These are phyloP conservation scores for Andrena flavipes DNA, from an alignment of 2,888 invertebrate genomes.

Conservation along the genomic window DNA sequence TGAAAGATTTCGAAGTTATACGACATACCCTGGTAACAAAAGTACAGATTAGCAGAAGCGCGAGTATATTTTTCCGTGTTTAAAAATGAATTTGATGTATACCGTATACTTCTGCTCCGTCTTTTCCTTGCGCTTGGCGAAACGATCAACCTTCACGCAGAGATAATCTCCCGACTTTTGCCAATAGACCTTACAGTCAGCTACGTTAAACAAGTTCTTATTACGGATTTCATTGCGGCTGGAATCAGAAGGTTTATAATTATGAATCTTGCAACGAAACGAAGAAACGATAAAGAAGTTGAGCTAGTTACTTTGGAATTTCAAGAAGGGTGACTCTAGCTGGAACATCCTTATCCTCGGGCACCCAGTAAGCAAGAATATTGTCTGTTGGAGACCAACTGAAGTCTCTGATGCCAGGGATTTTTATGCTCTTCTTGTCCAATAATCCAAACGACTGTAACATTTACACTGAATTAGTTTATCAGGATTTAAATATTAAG, in stretches of 20 bases:
- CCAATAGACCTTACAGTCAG: constrained; percentile 99
- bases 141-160: constrained; percentile 97
- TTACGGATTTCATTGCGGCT: constrained; percentile 93
- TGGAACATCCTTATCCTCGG: constrained; percentile 98
- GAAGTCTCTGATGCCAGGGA: constrained; percentile 96
- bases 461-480: constrained; percentile 26
- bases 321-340: constrained; percentile 97
- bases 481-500: not conserved
- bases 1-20: constrained; percentile 99
- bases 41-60: constrained; percentile 10
- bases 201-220: constrained; percentile 98
- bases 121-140: constrained; percentile 97
- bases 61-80: not conserved
- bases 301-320: constrained; percentile 89
- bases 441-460: constrained; percentile 94
- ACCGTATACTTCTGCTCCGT: constrained; percentile 96
- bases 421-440: constrained; percentile 97
- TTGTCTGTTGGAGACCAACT: constrained; percentile 99
- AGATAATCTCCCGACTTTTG: constrained; percentile 99
- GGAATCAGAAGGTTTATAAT: constrained; percentile 44
- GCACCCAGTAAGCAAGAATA: constrained; percentile 98
- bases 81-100: constrained; percentile 71
- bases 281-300: not conserved
- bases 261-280: not conserved
- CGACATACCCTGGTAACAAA: constrained; percentile 90